Percentiles rank a stretch among this genome's conserved stretches.
Evolutionary conservation across 2,113 vertebrate genomes (phyloP).

Genomic region (Tautogolabrus adspersus): DNA sequence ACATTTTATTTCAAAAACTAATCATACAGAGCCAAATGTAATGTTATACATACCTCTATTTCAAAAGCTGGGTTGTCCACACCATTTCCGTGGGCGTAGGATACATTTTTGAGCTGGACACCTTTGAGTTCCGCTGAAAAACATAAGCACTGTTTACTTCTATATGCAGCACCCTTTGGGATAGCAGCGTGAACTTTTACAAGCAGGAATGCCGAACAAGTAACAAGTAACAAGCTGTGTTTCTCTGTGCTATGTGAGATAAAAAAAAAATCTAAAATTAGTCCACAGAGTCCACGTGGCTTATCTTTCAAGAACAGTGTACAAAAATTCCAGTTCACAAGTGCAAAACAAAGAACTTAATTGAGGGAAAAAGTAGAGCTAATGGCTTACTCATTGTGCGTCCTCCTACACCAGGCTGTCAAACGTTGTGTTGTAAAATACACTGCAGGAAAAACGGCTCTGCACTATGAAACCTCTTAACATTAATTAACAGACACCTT

Average conservation of each 20-base stretch:
- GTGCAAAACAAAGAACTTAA: slow-evolving; percentile 19
- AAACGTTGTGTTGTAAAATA: slow-evolving; percentile 61
- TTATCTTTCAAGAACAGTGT: slow-evolving; percentile 24
- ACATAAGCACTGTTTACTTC: slow-evolving; percentile 44
- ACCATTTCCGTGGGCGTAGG: slow-evolving; percentile 40
- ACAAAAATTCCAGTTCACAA: slow-evolving; percentile 34
- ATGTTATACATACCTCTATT: slow-evolving; percentile 63
- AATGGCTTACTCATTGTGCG: slow-evolving; percentile 83
- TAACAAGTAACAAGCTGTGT: neutral
- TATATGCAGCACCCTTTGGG: neutral
- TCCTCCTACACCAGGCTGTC: slow-evolving; percentile 53
- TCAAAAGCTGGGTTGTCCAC: slow-evolving; percentile 77
- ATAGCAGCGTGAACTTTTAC: slow-evolving; percentile 24
- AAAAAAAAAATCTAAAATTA: slow-evolving; percentile 41
- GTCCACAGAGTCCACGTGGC: slow-evolving; percentile 6
- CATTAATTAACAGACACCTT: slow-evolving; percentile 79
- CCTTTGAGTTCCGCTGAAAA: slow-evolving; percentile 68
- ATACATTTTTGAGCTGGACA: slow-evolving; percentile 30
- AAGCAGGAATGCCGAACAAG: slow-evolving; percentile 21
- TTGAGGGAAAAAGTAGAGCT: slow-evolving; percentile 41
- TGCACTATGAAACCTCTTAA: slow-evolving; percentile 65
- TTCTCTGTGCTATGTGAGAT: slow-evolving; percentile 23
- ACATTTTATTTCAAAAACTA: neutral
- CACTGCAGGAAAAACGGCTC: slow-evolving; percentile 53
- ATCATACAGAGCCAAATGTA: neutral